These are phyloP conservation scores for Melopsittacus undulatus DNA, from an alignment of 2,797 vertebrate genomes.

Conservation along the genomic window DNA sequence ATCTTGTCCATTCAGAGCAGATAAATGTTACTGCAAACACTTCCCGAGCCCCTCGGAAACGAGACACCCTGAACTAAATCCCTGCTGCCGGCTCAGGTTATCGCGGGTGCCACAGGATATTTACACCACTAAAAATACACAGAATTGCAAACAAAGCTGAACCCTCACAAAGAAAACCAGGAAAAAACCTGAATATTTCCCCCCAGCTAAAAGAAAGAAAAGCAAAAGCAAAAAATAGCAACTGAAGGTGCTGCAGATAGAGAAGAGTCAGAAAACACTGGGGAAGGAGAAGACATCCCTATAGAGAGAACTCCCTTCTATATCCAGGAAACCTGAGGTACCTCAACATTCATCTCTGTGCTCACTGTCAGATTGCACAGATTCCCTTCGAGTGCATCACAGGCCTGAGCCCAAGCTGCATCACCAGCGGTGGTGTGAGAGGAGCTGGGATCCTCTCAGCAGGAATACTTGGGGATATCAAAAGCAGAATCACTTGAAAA, in stretches of 20 bases:
- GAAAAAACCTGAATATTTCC: neutral
- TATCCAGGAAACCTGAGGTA: neutral
- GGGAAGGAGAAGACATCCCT: neutral
- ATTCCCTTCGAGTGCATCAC: neutral
- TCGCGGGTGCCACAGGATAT: neutral
- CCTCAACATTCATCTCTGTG: neutral
- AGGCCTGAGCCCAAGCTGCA: neutral
- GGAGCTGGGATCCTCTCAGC: neutral
- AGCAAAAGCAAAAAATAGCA: neutral
- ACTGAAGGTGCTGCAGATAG: neutral
- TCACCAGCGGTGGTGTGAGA: neutral
- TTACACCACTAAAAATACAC: neutral
- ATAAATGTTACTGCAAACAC: neutral
- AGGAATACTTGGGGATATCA: neutral
- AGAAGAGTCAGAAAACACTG: neutral
- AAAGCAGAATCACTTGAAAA: neutral
- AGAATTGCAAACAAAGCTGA: neutral
- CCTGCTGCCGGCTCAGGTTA: constrained; percentile 1
- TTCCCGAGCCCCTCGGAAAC: constrained; percentile 30
- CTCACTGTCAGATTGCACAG: neutral
- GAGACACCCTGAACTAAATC: constrained; percentile 33
- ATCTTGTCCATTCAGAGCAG: neutral
- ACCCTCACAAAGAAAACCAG: neutral
- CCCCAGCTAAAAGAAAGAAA: neutral
- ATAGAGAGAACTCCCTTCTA: neutral